A percentile compares a stretch with the other conserved stretches of the same genome.
phyloP scores from a whole-genome alignment of 2,113 vertebrate genomes.

The Sterna hirundo region DNA sequence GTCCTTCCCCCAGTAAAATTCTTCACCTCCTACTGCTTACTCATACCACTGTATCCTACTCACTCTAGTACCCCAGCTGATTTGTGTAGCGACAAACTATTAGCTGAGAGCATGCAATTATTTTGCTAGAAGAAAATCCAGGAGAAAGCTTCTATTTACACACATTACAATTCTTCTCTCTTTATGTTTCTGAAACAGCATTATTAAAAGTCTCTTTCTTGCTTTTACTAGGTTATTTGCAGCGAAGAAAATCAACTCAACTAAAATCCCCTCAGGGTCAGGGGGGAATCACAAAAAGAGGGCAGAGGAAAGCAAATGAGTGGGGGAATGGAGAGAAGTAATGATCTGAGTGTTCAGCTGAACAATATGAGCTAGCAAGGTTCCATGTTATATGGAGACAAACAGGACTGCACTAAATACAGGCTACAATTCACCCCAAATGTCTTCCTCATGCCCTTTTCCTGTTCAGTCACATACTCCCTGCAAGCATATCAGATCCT shows the following conservation, averaged over 20 bases:
- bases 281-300: not conserved
- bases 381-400: not conserved
- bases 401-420: not conserved
- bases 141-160: constrained; percentile 46
- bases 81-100: not conserved
- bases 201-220: constrained; percentile 38
- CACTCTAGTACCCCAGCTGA: not conserved
- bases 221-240: not conserved
- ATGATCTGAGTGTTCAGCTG: not conserved
- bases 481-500: not conserved
- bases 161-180: constrained; percentile 20
- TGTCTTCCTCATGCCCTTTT: not conserved
- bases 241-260: constrained; percentile 1
- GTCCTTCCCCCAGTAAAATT: constrained; percentile 25
- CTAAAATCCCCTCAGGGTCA: not conserved
- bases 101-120: not conserved
- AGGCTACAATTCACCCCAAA: not conserved
- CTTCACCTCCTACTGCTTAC: constrained; percentile 54
- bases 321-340: not conserved
- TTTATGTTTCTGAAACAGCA: constrained; percentile 6
- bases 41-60: constrained; percentile 45
- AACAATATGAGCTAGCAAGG: not conserved
- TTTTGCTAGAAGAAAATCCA: not conserved
- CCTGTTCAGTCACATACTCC: not conserved
- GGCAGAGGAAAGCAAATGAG: not conserved